Evolutionary conservation across 2,888 invertebrate species (phyloP).

Genomic region (Prosapia bicincta): DNA sequence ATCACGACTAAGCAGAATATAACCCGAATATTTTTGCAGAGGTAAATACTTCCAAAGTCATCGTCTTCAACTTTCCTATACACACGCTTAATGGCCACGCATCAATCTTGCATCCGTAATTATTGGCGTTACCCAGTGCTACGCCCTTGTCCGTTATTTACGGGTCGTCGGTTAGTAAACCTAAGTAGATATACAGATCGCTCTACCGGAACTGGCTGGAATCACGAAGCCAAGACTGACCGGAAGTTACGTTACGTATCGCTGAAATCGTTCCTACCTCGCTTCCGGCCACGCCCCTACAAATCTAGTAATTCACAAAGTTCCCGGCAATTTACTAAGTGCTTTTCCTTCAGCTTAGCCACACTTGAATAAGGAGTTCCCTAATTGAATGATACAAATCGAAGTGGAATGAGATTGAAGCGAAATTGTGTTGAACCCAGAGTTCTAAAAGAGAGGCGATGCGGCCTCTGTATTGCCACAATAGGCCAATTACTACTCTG

Average conservation of each 20-base stretch:
- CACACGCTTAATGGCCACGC: too few species aligned
- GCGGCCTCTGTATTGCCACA: too few species aligned
- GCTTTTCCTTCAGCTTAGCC: not conserved
- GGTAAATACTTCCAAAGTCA: too few species aligned
- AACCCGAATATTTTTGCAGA: too few species aligned
- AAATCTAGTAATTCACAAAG: not conserved
- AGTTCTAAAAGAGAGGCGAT: too few species aligned
- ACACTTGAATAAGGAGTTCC: not conserved
- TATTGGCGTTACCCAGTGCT: not conserved
- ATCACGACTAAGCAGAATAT: too few species aligned
- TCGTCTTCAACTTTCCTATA: too few species aligned
- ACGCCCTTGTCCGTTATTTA: not conserved
- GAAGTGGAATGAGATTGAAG: too few species aligned
- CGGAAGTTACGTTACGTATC: conserved; percentile 2
- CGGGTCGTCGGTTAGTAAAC: not conserved
- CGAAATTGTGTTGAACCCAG: too few species aligned
- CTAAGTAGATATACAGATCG: not conserved
- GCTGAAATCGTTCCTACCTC: not conserved
- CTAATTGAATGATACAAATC: too few species aligned
- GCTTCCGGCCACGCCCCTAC: not conserved
- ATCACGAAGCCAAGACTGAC: not conserved
- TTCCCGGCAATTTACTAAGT: not conserved
- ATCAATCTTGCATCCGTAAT: not conserved
- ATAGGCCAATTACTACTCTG: too few species aligned
- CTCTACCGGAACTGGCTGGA: not conserved